Evolutionary conservation across 2,888 invertebrate genomes (phyloP), one percentile per base, ranked within the genome.

Genomic region (Trichopria drosophilae): DNA sequence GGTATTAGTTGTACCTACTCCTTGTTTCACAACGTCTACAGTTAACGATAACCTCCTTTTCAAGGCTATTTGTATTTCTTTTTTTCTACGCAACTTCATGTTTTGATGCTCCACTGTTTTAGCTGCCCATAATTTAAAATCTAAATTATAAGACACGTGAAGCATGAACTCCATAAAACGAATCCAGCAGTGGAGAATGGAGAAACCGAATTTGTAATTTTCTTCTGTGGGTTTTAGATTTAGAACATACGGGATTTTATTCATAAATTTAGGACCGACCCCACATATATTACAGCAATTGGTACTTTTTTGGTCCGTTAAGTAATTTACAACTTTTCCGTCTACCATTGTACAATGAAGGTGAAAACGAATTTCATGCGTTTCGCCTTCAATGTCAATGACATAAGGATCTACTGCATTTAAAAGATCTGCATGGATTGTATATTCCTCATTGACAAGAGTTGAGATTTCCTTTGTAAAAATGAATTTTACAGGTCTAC

Each of bases 341-440:
- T 44, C 50, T 16, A 50, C 44, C 44, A 37, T 50, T 19, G 50
- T 50, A 28, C 43, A n/a, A n/a, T n/a, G n/a, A n/a, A n/a, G n/a
- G n/a, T n/a, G n/a, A n/a, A n/a, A n/a, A n/a, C n/a, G n/a, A n/a
- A n/a, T n/a, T n/a, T n/a, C n/a, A n/a, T n/a, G n/a, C n/a, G n/a
- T n/a, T 19, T 20, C 10, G 16, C 9, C 18, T 16, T 43, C 18
- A 6, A 39, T 10, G n/a, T n/a, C n/a, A n/a, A n/a, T n/a, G 34
- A 9, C 18, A 41, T 26, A 24, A 22, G 29, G 2, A 34, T 13
- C 13, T 19, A 36, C 34, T 15, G n/a, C n/a, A 46, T 41, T 9
- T 34, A 46, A 23, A 29, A 22, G 18, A n/a, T 35, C 32, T 34
- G 22, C 23, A 24, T 41, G 40, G 20, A 19, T 34, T 19, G 37